A percentile compares a stretch with the other conserved stretches of the same genome.
Conservation (phyloP, 2,797 vertebrate species). For the Helicolenus hilgendorfi region DNA sequence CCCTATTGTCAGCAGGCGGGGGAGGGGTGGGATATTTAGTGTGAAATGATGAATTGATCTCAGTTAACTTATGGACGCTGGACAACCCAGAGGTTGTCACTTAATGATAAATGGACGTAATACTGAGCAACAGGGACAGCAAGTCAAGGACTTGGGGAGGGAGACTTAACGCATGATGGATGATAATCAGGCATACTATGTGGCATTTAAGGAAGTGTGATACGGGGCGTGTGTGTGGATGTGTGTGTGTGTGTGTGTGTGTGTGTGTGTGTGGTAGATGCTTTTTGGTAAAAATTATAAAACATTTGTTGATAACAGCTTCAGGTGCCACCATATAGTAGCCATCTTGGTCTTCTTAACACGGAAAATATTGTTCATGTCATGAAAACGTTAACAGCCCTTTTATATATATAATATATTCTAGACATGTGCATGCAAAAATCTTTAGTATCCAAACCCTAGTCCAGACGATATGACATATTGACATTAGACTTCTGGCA, state of each 20-base stretch:
- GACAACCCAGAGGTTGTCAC: slow-evolving; percentile 70
- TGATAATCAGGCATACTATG: slow-evolving; percentile 58
- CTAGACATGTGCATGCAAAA: background rate
- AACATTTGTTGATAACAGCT: background rate
- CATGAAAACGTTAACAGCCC: too few species aligned
- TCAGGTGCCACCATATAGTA: background rate
- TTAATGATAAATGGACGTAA: slow-evolving; percentile 74
- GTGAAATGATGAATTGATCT: slow-evolving; percentile 76
- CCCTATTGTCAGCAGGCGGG: slow-evolving; percentile 31
- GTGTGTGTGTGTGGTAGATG: background rate
- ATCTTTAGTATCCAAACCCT: background rate
- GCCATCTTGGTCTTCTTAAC: background rate
- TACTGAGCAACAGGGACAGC: slow-evolving; percentile 51
- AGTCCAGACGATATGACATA: background rate
- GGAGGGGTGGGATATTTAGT: slow-evolving; percentile 40
- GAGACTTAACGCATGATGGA: slow-evolving; percentile 67
- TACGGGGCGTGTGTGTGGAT: background rate
- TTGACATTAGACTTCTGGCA: background rate
- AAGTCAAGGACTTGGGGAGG: slow-evolving; percentile 71
- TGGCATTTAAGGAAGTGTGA: slow-evolving; percentile 48
- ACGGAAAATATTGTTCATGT: background rate
- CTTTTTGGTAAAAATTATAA: background rate
- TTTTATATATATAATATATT: background rate
- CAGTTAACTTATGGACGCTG: slow-evolving; percentile 64
- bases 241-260: background rate